Evolutionary conservation across 2,888 invertebrate genomes (phyloP).

Genomic region (Pimpla rufipes): DNA sequence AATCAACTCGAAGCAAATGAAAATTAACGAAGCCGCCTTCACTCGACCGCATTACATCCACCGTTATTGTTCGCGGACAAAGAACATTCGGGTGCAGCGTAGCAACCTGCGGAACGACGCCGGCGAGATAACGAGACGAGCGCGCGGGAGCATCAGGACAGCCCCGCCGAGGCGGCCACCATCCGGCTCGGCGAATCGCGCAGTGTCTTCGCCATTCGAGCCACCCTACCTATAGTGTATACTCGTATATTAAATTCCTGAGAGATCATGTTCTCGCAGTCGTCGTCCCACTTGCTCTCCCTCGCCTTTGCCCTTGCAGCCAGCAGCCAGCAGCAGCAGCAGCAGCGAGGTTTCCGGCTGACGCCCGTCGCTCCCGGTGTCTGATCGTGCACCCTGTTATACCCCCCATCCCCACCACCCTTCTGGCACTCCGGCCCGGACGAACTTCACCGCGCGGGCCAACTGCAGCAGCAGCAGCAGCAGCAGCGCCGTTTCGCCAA

Average conservation of each 20-base stretch:
- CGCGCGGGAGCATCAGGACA: too few species aligned
- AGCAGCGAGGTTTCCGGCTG: constrained; percentile 43
- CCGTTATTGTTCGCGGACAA: too few species aligned
- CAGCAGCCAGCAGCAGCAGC: constrained; percentile 22
- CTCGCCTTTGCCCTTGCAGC: constrained; percentile 58
- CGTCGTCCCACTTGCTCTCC: constrained; percentile 56
- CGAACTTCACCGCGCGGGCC: constrained; percentile 59
- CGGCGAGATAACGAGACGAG: not conserved
- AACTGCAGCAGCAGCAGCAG: too few species aligned
- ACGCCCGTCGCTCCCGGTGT: constrained; percentile 58
- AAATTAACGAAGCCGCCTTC: too few species aligned
- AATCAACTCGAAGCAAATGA: too few species aligned
- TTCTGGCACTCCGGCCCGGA: constrained; percentile 40
- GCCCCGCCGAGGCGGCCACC: too few species aligned
- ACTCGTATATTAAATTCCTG: constrained; percentile 79
- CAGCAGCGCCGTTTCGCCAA: constrained; percentile 59
- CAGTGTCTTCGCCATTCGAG: constrained; percentile 41
- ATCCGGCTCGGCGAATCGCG: constrained; percentile 48
- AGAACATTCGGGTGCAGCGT: too few species aligned
- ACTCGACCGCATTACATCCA: too few species aligned
- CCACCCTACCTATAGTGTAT: constrained; percentile 47
- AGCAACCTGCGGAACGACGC: too few species aligned
- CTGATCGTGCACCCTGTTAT: constrained; percentile 55
- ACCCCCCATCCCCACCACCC: too few species aligned
- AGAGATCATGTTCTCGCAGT: constrained; percentile 72